These are phyloP conservation scores for Novumbra hubbsi DNA, from an alignment of 2,797 vertebrate genomes.

Conservation along the genomic window DNA sequence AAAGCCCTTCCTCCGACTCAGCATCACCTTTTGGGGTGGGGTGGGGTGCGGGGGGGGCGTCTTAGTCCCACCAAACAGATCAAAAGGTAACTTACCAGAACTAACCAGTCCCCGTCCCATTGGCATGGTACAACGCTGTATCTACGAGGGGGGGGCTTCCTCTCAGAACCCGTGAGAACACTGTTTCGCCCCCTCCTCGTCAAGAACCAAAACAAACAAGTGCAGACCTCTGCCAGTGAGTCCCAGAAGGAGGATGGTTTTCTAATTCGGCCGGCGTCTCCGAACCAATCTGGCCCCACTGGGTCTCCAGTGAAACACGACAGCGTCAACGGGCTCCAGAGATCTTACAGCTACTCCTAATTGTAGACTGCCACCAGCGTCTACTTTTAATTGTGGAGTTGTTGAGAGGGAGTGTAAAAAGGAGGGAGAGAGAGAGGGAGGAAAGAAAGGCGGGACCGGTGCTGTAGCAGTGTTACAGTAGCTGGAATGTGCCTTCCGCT, in stretches of 20 bases:
- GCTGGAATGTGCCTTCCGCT: slow-evolving; percentile 5
- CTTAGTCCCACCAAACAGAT: neutral
- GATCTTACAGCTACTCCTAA: slow-evolving; percentile 2
- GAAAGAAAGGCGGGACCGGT: neutral
- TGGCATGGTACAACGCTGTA: neutral
- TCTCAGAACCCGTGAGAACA: neutral
- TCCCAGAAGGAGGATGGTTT: neutral
- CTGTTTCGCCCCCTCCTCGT: neutral
- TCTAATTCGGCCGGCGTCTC: neutral
- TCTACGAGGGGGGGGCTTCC: neutral
- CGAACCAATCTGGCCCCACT: neutral
- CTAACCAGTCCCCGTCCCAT: neutral
- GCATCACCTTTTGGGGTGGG: neutral
- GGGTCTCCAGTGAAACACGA: neutral
- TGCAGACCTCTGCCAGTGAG: neutral
- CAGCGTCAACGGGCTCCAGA: neutral
- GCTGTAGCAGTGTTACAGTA: slow-evolving; percentile 13
- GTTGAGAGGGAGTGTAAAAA: neutral
- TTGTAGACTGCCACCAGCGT: slow-evolving; percentile 5
- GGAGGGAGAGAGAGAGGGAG: slow-evolving; percentile 1
- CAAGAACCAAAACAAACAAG: neutral
- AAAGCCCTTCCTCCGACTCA: neutral
- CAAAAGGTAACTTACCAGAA: neutral
- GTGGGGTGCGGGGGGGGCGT: neutral
- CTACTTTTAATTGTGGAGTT: slow-evolving; percentile 14